Evolutionary conservation across 2,888 invertebrate species (phyloP).

Genomic region (Trypoxylon attenuatum): DNA sequence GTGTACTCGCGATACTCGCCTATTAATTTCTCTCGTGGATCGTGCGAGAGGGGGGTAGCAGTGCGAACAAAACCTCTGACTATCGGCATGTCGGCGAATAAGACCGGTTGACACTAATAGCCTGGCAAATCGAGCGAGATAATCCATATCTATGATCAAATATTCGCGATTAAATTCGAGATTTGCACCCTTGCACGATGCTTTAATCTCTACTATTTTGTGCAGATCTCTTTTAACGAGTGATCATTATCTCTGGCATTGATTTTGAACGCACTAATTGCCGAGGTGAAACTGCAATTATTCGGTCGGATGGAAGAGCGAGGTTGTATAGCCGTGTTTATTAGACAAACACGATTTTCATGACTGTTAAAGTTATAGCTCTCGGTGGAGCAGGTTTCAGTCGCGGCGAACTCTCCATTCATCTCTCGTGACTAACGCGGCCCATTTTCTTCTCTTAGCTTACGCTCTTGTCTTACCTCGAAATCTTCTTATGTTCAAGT

Average conservation of each 20-base stretch:
- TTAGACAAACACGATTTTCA: conserved; percentile 1
- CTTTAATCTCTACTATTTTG: background rate
- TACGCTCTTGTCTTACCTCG: conserved; percentile 1
- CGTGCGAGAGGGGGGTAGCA: conserved; percentile 2
- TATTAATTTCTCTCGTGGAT: conserved; percentile 36
- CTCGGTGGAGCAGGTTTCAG: background rate
- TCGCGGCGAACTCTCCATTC: conserved; percentile 29
- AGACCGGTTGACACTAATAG: conserved; percentile 11
- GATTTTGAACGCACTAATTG: background rate
- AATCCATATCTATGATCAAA: conserved; percentile 36
- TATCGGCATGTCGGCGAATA: conserved; percentile 18
- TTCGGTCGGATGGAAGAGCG: background rate
- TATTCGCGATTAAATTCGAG: background rate
- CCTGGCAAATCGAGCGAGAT: conserved; percentile 23
- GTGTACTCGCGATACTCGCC: no score
- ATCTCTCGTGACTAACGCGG: conserved; percentile 51
- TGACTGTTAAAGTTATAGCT: conserved; percentile 11
- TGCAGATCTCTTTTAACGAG: background rate
- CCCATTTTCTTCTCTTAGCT: conserved; percentile 32
- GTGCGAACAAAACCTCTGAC: conserved; percentile 4
- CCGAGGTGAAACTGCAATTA: background rate
- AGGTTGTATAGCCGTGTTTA: background rate
- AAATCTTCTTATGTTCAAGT: conserved; percentile 8
- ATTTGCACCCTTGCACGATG: background rate
- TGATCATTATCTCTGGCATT: background rate